Conservation (phyloP, 2,113 vertebrate species). For the Pseudonaja textilis region DNA sequence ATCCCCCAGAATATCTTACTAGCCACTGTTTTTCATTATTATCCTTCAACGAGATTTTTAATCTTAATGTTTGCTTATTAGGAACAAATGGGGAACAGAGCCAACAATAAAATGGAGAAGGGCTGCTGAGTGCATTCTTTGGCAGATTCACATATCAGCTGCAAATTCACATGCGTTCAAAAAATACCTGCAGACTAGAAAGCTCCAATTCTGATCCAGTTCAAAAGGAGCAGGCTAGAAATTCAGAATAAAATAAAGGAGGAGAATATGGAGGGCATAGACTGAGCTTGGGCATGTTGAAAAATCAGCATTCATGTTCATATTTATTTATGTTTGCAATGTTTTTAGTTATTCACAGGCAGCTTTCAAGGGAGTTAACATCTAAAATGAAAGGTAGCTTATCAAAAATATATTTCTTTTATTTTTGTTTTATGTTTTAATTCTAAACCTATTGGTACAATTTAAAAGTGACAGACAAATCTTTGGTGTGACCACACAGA, state of each 20-base stretch:
- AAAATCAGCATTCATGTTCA: background rate
- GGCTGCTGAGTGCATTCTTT: too few species aligned
- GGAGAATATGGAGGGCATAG: too few species aligned
- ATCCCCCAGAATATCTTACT: too few species aligned
- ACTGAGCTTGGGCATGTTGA: background rate
- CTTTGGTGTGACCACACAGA: background rate
- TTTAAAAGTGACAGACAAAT: background rate
- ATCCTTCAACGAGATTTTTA: background rate
- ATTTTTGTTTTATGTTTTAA: background rate
- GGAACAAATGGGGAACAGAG: background rate
- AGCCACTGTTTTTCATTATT: background rate
- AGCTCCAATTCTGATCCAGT: background rate
- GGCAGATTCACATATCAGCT: background rate
- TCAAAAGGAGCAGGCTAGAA: background rate
- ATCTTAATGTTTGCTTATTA: background rate
- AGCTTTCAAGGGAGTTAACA: background rate
- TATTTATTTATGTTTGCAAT: background rate
- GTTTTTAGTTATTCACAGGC: background rate
- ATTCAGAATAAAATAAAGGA: background rate
- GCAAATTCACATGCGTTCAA: rapidly evolving
- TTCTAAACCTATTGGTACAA: background rate
- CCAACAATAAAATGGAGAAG: background rate
- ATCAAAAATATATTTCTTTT: background rate
- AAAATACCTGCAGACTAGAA: background rate
- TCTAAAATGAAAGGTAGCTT: background rate